phyloP scores from a whole-genome alignment of 2,797 vertebrate species.

The Calcarius lapponicus region DNA sequence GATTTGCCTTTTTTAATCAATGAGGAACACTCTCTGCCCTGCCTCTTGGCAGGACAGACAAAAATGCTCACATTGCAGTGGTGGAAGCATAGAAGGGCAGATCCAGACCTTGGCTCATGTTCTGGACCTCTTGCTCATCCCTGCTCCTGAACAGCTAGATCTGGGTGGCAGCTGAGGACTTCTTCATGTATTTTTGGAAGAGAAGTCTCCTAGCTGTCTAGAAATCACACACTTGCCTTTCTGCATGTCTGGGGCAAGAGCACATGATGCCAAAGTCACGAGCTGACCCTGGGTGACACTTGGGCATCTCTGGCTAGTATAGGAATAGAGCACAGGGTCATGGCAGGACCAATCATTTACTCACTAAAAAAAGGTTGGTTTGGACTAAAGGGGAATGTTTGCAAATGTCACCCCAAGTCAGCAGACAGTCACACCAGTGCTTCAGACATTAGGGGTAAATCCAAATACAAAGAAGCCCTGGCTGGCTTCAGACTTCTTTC shows the following conservation, averaged over 20 bases:
- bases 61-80: not conserved
- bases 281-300: not conserved
- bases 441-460: not conserved
- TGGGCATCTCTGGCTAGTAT: not conserved
- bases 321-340: not conserved
- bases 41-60: not conserved
- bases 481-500: not conserved
- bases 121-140: not conserved
- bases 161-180: not conserved
- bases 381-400: not conserved
- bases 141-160: not conserved
- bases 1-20: not conserved
- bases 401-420: not conserved
- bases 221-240: not conserved
- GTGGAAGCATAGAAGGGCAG: not conserved
- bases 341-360: not conserved
- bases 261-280: not conserved
- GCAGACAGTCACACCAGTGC: not conserved
- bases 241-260: not conserved
- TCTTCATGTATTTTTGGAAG: constrained; percentile 27
- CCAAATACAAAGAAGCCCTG: not conserved
- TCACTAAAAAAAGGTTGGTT: not conserved
- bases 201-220: not conserved
- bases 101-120: not conserved
- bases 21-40: not conserved